Evolutionary conservation across 2,797 vertebrate genomes (phyloP).

Genomic region (Pseudotriccus pelzelni): DNA sequence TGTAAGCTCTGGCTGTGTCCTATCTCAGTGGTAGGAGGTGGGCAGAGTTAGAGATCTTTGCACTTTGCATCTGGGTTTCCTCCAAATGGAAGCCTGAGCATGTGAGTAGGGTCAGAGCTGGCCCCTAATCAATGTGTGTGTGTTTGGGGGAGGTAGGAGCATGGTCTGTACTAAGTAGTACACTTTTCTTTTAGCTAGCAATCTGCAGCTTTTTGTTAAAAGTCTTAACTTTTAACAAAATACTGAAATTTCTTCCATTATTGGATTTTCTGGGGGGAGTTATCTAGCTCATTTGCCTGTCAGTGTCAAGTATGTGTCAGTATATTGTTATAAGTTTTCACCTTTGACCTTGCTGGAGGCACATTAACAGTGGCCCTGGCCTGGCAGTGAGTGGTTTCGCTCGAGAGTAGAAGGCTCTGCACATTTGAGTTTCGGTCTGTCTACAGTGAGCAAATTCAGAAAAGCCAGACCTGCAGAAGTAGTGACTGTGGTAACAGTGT

Average conservation of each 20-base stretch:
- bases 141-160: neutral
- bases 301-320: neutral
- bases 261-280: neutral
- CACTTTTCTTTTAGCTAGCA: neutral
- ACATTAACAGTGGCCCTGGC: neutral
- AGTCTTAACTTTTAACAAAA: neutral
- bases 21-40: neutral
- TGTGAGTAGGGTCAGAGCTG: neutral
- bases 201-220: neutral
- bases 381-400: neutral
- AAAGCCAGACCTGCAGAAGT: neutral
- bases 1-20: neutral
- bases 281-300: neutral
- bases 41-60: neutral
- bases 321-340: neutral
- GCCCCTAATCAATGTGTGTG: neutral
- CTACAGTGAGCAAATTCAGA: neutral
- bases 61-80: neutral
- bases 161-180: accelerated
- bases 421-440: neutral
- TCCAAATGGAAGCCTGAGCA: neutral
- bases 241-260: neutral
- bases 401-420: neutral
- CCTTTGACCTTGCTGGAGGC: neutral
- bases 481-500: neutral